Percentiles rank a stretch among this genome's conserved stretches.
Conservation (phyloP, 2,113 vertebrate species). For the Recurvirostra avosetta region DNA sequence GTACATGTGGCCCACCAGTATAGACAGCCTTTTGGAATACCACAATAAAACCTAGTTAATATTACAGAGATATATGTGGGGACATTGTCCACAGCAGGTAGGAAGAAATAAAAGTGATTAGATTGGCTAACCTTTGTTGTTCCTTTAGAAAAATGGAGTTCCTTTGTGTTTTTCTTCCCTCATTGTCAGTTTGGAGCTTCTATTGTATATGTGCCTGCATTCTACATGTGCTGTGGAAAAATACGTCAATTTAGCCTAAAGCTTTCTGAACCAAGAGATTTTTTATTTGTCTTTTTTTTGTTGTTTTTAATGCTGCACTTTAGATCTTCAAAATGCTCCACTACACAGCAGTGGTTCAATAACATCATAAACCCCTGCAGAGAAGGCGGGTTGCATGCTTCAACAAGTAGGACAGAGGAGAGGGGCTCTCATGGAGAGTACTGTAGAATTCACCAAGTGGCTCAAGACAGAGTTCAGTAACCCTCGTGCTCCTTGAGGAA, state of each 20-base stretch:
- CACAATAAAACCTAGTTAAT: neutral
- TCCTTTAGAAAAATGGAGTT: neutral
- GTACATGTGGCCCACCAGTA: neutral
- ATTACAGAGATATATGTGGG: neutral
- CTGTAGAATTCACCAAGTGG: neutral
- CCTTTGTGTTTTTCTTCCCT: neutral
- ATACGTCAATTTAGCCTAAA: neutral
- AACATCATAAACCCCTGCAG: neutral
- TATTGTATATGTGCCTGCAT: neutral
- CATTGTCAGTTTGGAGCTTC: neutral
- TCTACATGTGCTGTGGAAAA: neutral
- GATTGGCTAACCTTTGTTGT: neutral
- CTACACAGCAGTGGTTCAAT: neutral
- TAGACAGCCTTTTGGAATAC: neutral
- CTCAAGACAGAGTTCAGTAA: constrained; percentile 1
- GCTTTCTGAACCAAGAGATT: neutral
- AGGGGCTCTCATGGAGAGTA: neutral
- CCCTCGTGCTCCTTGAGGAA: neutral
- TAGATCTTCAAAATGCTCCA: neutral
- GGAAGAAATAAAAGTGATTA: neutral
- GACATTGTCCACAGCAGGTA: neutral
- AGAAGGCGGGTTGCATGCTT: neutral
- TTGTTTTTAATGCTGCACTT: neutral
- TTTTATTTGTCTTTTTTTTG: neutral
- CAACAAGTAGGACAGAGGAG: neutral